Conservation (phyloP, 2,113 vertebrate species). For the Clupea harengus region DNA sequence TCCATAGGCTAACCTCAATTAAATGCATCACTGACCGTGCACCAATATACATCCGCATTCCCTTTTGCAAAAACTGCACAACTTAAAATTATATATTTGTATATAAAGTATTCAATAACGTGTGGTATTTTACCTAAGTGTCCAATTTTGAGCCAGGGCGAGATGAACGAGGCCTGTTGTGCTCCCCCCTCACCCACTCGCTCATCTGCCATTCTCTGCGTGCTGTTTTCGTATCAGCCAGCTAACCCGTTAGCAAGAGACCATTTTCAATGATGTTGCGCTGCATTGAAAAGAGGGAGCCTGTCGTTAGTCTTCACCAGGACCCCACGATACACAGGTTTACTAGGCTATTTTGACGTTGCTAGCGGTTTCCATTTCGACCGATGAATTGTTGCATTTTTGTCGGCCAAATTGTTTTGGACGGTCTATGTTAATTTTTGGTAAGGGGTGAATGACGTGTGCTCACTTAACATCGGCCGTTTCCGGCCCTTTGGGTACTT, state of each 20-base stretch:
- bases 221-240: constrained; percentile 72
- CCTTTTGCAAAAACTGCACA: background rate
- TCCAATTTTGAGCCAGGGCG: constrained; percentile 53
- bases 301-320: constrained; percentile 43
- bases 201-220: constrained; percentile 69
- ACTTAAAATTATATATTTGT: background rate
- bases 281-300: constrained; percentile 52
- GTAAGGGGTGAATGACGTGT: constrained; percentile 75
- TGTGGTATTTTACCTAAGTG: constrained; percentile 54
- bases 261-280: constrained; percentile 65
- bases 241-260: constrained; percentile 21
- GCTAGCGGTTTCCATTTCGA: constrained; percentile 1
- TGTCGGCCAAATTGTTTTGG: constrained; percentile 59
- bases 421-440: constrained; percentile 65
- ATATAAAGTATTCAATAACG: constrained; percentile 38
- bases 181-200: constrained; percentile 67
- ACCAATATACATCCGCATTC: background rate
- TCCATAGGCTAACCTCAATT: background rate
- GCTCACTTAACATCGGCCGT: constrained; percentile 72
- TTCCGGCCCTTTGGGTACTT: constrained; percentile 74
- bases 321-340: constrained; percentile 43
- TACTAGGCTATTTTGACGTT: constrained; percentile 37
- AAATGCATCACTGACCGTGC: background rate
- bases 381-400: constrained; percentile 46
- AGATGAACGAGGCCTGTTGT: constrained; percentile 73